phyloP scores from a whole-genome alignment of 2,888 invertebrate genomes.

The Tipula vernalis region DNA sequence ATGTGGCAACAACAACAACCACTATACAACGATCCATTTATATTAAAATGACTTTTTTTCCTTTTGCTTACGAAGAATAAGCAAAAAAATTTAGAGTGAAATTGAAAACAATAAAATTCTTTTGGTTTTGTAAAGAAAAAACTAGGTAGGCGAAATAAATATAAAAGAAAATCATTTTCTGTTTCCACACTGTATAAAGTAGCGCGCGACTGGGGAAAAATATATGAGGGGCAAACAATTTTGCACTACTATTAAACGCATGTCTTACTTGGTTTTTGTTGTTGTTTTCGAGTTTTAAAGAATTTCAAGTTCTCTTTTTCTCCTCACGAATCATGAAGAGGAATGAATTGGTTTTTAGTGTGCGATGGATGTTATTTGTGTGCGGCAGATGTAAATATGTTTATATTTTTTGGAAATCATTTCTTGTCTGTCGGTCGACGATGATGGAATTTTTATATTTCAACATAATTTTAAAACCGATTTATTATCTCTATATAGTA shows the following conservation, averaged over 20 bases:
- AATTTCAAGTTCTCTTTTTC: background rate
- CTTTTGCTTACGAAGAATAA: background rate
- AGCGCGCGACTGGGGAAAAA: background rate
- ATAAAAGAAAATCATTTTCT: background rate
- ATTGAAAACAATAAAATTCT: background rate
- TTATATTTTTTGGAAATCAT: background rate
- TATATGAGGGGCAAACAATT: background rate
- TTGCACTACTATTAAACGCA: background rate
- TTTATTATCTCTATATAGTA: background rate
- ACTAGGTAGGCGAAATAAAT: background rate
- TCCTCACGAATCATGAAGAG: background rate
- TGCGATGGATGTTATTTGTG: background rate
- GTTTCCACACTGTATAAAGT: background rate
- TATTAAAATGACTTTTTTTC: background rate
- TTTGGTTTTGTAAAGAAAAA: background rate
- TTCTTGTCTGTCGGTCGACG: background rate
- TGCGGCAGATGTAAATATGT: background rate
- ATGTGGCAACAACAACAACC: background rate
- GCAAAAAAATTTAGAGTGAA: background rate
- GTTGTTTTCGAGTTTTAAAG: background rate
- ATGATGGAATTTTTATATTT: background rate
- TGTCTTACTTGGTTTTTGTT: background rate
- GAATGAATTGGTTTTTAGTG: background rate
- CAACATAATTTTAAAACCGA: background rate
- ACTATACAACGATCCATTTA: background rate